Percentiles rank a stretch among this genome's conserved stretches.
phyloP scores from a whole-genome alignment of 2,797 vertebrate genomes.

The Onychomys arenicola region DNA sequence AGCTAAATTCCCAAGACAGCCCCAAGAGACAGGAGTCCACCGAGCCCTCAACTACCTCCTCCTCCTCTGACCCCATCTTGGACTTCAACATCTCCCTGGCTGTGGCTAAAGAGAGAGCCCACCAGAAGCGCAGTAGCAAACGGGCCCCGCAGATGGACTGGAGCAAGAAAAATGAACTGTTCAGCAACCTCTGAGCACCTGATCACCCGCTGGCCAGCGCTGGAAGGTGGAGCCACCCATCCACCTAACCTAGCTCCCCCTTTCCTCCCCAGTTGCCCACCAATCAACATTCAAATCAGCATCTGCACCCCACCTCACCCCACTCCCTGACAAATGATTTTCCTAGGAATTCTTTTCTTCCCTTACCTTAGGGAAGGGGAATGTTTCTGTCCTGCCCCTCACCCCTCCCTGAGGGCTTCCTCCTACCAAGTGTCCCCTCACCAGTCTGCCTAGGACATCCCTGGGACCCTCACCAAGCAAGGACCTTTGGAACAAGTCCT shows the following conservation, averaged over 20 bases:
- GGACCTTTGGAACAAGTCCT: background rate
- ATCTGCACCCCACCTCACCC: constrained; percentile 46
- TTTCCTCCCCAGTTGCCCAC: background rate
- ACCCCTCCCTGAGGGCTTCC: background rate
- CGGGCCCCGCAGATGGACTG: constrained; percentile 97
- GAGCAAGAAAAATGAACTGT: constrained; percentile 98
- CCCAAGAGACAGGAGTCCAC: constrained; percentile 75
- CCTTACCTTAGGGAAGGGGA: background rate
- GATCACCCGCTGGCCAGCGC: fast-evolving
- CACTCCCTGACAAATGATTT: constrained; percentile 53
- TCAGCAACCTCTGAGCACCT: constrained; percentile 94
- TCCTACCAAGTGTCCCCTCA: background rate
- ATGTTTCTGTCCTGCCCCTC: background rate
- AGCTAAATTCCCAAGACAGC: constrained; percentile 79
- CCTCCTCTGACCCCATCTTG: constrained; percentile 80
- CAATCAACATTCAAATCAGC: constrained; percentile 73
- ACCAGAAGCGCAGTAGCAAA: constrained; percentile 94
- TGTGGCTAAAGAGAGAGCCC: constrained; percentile 94
- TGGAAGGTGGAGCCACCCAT: background rate
- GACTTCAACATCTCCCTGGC: constrained; percentile 93
- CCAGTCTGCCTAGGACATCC: background rate
- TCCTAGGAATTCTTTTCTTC: constrained; percentile 37
- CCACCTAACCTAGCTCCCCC: background rate
- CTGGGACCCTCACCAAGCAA: background rate
- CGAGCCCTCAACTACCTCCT: constrained; percentile 71